These are phyloP conservation scores for Diogma glabrata DNA, from an alignment of 2,888 invertebrate species.

Conservation along the genomic window DNA sequence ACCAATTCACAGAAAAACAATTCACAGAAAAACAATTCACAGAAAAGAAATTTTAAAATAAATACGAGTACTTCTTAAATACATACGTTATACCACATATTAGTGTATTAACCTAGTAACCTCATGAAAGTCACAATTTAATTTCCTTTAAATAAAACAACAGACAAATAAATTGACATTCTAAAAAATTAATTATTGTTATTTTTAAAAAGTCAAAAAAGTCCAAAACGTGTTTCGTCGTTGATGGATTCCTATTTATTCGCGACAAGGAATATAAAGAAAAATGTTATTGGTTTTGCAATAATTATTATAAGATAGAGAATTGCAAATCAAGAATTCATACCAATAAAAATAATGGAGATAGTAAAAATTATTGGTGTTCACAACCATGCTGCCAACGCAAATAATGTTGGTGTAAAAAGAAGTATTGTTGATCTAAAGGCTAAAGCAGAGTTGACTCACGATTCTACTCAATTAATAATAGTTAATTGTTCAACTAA, in stretches of 20 bases:
- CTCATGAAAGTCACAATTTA: no score
- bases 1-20: no score
- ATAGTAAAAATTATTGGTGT: neutral
- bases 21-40: no score
- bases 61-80: no score
- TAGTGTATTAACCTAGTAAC: no score
- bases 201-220: no score
- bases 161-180: no score
- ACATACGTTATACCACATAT: no score
- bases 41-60: no score
- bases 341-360: neutral
- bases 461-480: slow-evolving; percentile 2
- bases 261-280: neutral
- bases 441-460: neutral
- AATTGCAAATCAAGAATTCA: neutral
- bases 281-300: neutral
- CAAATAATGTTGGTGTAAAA: neutral
- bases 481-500: slow-evolving; percentile 1
- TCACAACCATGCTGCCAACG: neutral
- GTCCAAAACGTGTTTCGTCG: no score
- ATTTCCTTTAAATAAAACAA: no score
- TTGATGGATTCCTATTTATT: neutral
- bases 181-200: no score
- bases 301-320: neutral
- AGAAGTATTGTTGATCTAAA: neutral